Evolutionary conservation across 2,113 vertebrate genomes (phyloP).

Genomic region (Onychorhynchus coronatus): DNA sequence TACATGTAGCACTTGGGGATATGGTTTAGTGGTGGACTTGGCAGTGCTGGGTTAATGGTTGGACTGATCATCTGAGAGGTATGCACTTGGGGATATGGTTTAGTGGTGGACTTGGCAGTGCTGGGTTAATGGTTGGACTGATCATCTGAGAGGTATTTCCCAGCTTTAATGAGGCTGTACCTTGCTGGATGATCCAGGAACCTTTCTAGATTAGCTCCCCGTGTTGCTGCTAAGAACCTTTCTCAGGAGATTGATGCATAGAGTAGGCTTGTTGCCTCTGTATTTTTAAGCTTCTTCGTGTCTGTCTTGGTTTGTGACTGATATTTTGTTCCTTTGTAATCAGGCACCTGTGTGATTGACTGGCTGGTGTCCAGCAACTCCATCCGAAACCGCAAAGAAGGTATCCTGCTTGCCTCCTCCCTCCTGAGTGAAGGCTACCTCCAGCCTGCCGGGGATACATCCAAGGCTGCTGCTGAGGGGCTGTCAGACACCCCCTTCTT

Average conservation of each 20-base stretch:
- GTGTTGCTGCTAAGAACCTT: neutral
- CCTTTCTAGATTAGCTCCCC: neutral
- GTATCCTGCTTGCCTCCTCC: constrained; percentile 85
- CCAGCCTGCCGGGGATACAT: constrained; percentile 86
- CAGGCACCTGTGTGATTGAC: constrained; percentile 87
- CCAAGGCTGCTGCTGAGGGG: constrained; percentile 80
- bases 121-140: neutral
- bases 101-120: neutral
- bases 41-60: too few relatives aligned
- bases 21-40: too few relatives aligned
- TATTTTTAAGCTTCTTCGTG: neutral
- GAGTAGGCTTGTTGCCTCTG: neutral
- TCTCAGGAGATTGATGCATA: neutral
- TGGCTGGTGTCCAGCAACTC: constrained; percentile 87
- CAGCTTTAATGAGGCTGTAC: neutral
- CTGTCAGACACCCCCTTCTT: constrained; percentile 79
- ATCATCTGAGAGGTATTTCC: neutral
- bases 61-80: too few relatives aligned
- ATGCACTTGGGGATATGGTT: neutral
- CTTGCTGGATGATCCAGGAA: neutral
- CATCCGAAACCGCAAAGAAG: constrained; percentile 85
- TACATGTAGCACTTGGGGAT: too few relatives aligned
- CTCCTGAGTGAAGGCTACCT: constrained; percentile 91
- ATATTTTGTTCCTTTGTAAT: neutral
- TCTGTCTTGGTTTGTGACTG: neutral